Conservation (phyloP, 1,140 invertebrate species). For the Drosophila paulistorum region DNA sequence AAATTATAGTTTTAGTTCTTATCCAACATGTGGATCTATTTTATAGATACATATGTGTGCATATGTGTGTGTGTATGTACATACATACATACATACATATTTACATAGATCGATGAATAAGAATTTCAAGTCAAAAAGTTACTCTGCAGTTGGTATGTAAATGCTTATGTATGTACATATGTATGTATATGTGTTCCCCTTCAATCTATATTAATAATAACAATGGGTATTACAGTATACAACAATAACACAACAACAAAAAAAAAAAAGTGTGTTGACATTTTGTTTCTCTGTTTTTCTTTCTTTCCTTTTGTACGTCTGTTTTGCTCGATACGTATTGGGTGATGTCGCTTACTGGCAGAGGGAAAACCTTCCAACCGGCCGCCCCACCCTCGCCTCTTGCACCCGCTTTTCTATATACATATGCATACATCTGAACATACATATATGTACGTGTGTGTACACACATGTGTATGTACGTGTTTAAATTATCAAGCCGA, state of each 20-base stretch:
- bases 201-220: slow-evolving; percentile 22
- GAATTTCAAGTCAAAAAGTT: not conserved
- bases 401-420: slow-evolving; percentile 15
- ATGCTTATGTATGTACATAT: not conserved
- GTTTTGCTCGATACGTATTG: slow-evolving; percentile 68
- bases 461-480: slow-evolving; percentile 47
- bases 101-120: not conserved
- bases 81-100: not conserved
- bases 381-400: not conserved
- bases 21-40: no score
- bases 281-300: slow-evolving; percentile 52
- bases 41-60: no score
- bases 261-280: slow-evolving; percentile 68
- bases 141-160: no score
- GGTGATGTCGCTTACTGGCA: slow-evolving; percentile 25
- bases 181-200: slow-evolving; percentile 13
- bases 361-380: slow-evolving; percentile 25
- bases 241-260: slow-evolving; percentile 32
- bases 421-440: slow-evolving; percentile 1
- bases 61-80: no score
- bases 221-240: slow-evolving; percentile 43
- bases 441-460: not conserved
- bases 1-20: no score
- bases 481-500: slow-evolving; percentile 79
- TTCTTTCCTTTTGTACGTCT: slow-evolving; percentile 62